These are phyloP conservation scores for Lithosia quadra DNA, from an alignment of 2,888 invertebrate species.

Conservation along the genomic window DNA sequence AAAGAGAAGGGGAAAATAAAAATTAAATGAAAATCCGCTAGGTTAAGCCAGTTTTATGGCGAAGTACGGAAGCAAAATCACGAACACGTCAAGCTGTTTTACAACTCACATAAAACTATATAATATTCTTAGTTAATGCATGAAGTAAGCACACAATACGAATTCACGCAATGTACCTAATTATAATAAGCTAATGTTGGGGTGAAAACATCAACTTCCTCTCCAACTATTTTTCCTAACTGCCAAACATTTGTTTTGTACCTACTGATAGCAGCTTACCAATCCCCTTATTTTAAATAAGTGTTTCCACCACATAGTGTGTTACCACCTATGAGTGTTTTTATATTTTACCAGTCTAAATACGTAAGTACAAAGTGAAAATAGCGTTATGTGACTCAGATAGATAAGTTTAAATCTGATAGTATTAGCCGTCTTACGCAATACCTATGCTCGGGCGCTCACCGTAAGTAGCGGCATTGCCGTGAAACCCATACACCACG, in stretches of 20 bases:
- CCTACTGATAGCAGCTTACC: not conserved
- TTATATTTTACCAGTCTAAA: not conserved
- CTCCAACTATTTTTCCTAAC: not conserved
- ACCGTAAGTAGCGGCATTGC: not conserved
- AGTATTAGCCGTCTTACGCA: no score
- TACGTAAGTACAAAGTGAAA: not conserved
- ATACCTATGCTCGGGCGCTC: no score
- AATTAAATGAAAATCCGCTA: slow-evolving; percentile 29
- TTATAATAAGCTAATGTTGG: slow-evolving; percentile 42
- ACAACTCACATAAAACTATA: slow-evolving; percentile 50
- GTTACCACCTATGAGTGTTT: no score
- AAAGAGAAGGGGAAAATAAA: slow-evolving; percentile 12
- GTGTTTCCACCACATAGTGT: no score
- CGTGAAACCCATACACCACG: no score
- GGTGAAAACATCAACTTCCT: slow-evolving; percentile 26
- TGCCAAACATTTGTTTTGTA: not conserved
- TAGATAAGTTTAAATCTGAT: not conserved
- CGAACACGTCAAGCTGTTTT: slow-evolving; percentile 48
- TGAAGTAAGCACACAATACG: slow-evolving; percentile 54
- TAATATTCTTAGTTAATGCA: slow-evolving; percentile 53
- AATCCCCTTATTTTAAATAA: not conserved
- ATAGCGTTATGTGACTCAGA: not conserved
- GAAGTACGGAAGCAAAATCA: slow-evolving; percentile 41
- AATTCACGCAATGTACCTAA: slow-evolving; percentile 60
- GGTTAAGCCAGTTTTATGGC: slow-evolving; percentile 45